Conservation (phyloP, 2,113 vertebrate species). For the Tichodroma muraria region DNA sequence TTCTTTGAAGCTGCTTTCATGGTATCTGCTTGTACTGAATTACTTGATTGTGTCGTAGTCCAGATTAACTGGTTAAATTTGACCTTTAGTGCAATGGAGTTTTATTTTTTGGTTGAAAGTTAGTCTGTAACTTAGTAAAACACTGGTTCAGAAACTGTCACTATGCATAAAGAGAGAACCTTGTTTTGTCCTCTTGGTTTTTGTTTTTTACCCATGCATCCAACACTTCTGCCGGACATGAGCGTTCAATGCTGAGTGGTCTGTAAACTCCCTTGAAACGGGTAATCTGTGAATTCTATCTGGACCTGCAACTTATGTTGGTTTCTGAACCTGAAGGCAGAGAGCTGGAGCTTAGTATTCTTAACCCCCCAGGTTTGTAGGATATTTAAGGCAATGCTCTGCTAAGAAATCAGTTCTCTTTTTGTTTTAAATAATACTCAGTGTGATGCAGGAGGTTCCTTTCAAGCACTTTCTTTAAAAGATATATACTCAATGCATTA, state of each 20-base stretch:
- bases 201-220: background rate
- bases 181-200: background rate
- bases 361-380: background rate
- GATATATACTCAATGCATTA: conserved; percentile 41
- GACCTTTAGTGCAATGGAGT: conserved; percentile 64
- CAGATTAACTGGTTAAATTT: conserved; percentile 24
- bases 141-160: conserved; percentile 63
- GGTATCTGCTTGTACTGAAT: conserved; percentile 41
- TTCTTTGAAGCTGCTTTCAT: conserved; percentile 63
- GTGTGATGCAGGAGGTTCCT: conserved; percentile 43
- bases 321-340: background rate
- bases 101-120: background rate
- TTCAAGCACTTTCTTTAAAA: conserved; percentile 61
- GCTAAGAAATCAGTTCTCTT: conserved; percentile 4
- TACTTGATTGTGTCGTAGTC: conserved; percentile 4
- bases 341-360: background rate
- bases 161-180: conserved; percentile 40
- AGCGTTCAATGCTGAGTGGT: background rate
- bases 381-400: conserved; percentile 7
- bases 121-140: conserved; percentile 62
- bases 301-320: background rate
- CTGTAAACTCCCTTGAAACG: background rate
- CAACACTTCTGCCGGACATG: conserved; percentile 14
- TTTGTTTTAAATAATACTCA: conserved; percentile 10
- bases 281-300: conserved; percentile 34